Percentiles rank a stretch among this genome's conserved stretches.
Conservation (phyloP, 2,113 vertebrate species). For the Zingel zingel region DNA sequence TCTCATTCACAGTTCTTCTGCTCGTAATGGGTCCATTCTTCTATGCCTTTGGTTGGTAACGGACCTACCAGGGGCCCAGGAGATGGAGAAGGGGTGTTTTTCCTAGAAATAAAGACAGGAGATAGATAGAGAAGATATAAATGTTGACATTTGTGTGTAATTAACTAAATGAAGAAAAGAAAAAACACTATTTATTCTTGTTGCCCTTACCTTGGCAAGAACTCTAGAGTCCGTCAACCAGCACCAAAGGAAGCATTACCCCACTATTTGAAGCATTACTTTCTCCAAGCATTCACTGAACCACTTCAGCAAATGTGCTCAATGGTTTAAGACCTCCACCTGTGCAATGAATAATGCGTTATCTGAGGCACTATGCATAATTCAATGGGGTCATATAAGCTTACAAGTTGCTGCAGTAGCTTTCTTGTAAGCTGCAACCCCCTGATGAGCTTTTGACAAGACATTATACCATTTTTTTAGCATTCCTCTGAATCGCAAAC, state of each 20-base stretch:
- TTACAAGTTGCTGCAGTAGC: conserved; percentile 9
- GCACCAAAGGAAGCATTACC: conserved; percentile 20
- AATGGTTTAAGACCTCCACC: conserved; percentile 40
- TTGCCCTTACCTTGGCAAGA: conserved; percentile 33
- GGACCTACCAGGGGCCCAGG: neutral
- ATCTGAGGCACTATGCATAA: conserved; percentile 31
- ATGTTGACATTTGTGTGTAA: conserved; percentile 1
- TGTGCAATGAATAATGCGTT: conserved; percentile 44
- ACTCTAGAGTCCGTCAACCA: neutral
- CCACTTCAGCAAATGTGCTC: conserved; percentile 21
- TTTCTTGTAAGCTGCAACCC: neutral
- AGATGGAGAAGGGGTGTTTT: neutral
- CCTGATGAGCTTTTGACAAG: conserved; percentile 2
- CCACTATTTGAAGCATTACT: conserved; percentile 6
- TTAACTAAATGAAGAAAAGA: neutral
- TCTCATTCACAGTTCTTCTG: neutral
- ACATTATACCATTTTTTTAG: neutral
- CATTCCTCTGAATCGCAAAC: neutral
- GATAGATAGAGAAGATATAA: neutral
- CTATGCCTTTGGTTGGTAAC: neutral
- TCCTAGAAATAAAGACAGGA: conserved; percentile 34
- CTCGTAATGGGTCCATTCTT: neutral
- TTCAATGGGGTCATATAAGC: conserved; percentile 14
- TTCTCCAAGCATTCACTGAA: conserved; percentile 27
- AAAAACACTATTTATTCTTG: neutral